phyloP scores from a whole-genome alignment of 2,113 vertebrate genomes.

The Turnix velox region DNA sequence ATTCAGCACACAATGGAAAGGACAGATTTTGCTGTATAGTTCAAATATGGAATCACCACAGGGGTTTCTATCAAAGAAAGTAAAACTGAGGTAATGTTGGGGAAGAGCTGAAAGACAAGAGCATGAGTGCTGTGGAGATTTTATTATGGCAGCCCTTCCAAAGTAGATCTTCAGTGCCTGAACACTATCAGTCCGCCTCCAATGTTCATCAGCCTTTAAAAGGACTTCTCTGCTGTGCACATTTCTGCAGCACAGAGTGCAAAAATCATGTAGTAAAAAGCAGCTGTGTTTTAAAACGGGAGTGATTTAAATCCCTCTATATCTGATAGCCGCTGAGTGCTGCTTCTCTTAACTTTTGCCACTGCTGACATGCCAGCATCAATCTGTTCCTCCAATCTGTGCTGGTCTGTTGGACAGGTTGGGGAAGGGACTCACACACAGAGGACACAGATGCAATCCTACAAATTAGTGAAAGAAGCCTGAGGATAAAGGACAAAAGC shows the following conservation, averaged over 20 bases:
- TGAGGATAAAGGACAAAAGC: background rate
- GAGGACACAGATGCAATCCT: background rate
- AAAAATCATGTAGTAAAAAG: background rate
- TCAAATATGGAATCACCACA: background rate
- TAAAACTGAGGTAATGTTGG: fast-evolving
- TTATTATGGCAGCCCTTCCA: background rate
- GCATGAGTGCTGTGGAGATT: too few relatives aligned
- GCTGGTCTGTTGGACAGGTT: constrained; percentile 11
- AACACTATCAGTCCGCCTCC: too few relatives aligned
- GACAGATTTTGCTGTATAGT: fast-evolving
- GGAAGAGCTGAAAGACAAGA: background rate
- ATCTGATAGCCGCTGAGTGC: background rate
- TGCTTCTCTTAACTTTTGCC: background rate
- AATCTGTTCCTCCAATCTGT: constrained; percentile 43
- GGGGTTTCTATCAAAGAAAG: background rate
- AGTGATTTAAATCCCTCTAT: background rate
- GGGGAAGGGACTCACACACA: background rate
- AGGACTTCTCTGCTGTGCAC: background rate
- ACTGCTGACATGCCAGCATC: constrained; percentile 29
- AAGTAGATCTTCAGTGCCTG: background rate
- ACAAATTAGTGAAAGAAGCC: background rate
- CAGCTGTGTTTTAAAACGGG: background rate
- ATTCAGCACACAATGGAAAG: background rate
- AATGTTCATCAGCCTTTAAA: background rate
- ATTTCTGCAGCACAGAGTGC: background rate